Evolutionary conservation across 2,888 invertebrate species (phyloP), one percentile per base, ranked within the genome.

Genomic region (Hemithea aestivaria): DNA sequence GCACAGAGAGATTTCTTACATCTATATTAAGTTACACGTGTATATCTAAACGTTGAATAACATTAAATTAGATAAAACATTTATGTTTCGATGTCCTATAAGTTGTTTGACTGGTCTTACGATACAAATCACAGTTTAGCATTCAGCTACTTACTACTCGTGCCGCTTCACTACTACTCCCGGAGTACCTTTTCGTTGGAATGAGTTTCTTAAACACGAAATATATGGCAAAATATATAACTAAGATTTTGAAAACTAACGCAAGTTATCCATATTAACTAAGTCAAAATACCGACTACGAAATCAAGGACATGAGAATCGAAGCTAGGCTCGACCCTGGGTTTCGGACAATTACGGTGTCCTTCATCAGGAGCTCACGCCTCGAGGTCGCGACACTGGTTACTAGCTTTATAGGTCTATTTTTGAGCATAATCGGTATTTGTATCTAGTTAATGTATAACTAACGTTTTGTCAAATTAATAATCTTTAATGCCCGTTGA

Each of bases 1-100:
- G 92, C 92, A 92, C 92, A 91, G 90, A 90, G 90, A 90, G 90
- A 90, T 88, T 89, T 74, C 83, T 84, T 85, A 84, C 52, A 72
- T 59, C 77, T 83, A 44, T 78, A 71, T 87, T 87, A 63, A 66
- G 75, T 72, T 84, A 76, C 73, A 77, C 72, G 69, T 78, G 75
- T 72, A 76, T 79, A 79, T 77, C 73, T 72, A 71, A 68, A 58
- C 66, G 58, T 72, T 74, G 68, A 57, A 66, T 66, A 69, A 75
- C 69, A 70, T 75, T 75, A 73, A 54, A 69, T 71, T 73, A 73
- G 73, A 78, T 83, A 77, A 78, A 84, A 82, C 75, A 73, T 81
- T 73, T 45, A 72, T 53, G 66, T n/a, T 82, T 87, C 87, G 87
- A 87, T 88, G 87, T 87, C 81, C 76, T 85, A 78, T 80, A 84